Percentiles rank a stretch among this genome's conserved stretches.
Evolutionary conservation across 2,113 vertebrate genomes (phyloP).

Genomic region (Marmota monax): DNA sequence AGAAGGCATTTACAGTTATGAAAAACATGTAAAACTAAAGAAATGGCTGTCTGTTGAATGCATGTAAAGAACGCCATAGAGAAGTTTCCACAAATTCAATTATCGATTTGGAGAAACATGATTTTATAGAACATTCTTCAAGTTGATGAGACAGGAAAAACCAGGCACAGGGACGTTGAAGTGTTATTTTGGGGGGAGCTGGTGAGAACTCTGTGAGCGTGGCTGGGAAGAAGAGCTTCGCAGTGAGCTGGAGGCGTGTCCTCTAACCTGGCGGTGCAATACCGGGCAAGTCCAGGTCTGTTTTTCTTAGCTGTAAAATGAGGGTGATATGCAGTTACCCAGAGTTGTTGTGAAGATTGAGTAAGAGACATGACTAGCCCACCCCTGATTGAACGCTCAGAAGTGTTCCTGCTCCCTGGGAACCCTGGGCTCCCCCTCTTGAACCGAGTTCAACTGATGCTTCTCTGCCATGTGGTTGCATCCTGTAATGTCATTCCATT

Average conservation of each 20-base stretch:
- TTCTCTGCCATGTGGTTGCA: background rate
- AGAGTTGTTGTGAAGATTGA: background rate
- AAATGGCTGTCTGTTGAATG: background rate
- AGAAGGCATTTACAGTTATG: background rate
- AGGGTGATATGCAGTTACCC: fast-evolving
- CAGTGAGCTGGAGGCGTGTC: background rate
- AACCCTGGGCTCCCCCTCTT: background rate
- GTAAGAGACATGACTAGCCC: background rate
- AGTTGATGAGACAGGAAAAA: background rate
- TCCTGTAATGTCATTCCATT: background rate
- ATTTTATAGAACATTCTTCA: background rate
- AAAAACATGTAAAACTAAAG: background rate
- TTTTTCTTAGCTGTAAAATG: background rate
- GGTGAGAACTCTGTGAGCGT: background rate
- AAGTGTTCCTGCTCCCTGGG: background rate
- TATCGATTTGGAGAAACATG: background rate
- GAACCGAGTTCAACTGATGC: background rate
- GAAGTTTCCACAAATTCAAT: background rate
- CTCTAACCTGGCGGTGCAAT: background rate
- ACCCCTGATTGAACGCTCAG: background rate
- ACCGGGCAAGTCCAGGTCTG: background rate
- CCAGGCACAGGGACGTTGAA: background rate
- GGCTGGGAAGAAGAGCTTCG: background rate
- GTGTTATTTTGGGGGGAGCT: background rate
- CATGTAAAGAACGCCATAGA: background rate